Percentiles rank a stretch among this genome's conserved stretches.
These are phyloP conservation scores for Muntiacus muntjak DNA, from an alignment of 2,113 vertebrate species.

Conservation along the genomic window DNA sequence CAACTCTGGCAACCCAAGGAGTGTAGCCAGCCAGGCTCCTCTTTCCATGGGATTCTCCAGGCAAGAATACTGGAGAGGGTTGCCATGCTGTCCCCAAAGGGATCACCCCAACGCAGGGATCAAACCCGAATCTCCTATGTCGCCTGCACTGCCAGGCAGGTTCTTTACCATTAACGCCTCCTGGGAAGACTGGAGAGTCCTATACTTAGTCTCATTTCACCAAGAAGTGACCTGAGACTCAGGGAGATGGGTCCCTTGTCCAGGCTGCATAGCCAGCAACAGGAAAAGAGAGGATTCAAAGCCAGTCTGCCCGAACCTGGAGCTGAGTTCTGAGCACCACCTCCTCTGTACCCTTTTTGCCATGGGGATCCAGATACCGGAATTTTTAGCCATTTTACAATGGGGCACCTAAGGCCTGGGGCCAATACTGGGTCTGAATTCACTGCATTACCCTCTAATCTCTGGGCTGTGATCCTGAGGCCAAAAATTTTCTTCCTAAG, in stretches of 20 bases:
- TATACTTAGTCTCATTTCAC: not conserved
- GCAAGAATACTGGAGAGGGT: too few species aligned
- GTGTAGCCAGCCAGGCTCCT: too few species aligned
- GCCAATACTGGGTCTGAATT: not conserved
- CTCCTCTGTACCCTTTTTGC: too few species aligned
- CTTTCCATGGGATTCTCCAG: too few species aligned
- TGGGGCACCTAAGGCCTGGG: not conserved
- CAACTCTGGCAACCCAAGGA: too few species aligned
- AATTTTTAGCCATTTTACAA: not conserved
- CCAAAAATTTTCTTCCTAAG: not conserved
- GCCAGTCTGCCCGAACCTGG: too few species aligned
- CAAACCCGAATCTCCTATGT: too few species aligned
- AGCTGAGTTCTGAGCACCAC: too few species aligned
- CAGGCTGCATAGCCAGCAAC: not conserved
- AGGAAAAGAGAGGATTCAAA: not conserved
- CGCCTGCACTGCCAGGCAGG: too few species aligned
- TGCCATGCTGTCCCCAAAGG: fast-evolving
- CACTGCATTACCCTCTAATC: fast-evolving
- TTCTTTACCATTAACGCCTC: too few species aligned
- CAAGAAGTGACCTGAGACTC: not conserved
- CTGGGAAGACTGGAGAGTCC: not conserved
- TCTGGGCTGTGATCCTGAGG: not conserved
- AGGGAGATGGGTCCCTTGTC: not conserved
- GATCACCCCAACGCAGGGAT: too few species aligned
- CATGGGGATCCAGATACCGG: too few species aligned